Conservation (phyloP, 2,888 invertebrate species). For the Laothoe populi region DNA sequence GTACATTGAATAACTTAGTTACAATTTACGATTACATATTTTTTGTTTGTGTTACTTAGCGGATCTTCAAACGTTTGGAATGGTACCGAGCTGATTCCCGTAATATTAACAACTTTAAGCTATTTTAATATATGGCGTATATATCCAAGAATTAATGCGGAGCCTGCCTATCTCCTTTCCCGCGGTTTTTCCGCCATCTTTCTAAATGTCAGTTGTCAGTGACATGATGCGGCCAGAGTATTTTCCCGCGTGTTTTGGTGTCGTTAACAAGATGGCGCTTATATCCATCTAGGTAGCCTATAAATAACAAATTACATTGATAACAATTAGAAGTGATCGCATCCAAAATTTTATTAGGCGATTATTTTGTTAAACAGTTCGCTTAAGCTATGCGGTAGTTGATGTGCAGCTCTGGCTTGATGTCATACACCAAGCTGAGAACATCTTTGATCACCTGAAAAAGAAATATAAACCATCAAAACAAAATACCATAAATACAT, state of each 20-base stretch:
- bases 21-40: slow-evolving; percentile 63
- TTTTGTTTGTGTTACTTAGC: slow-evolving; percentile 53
- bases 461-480: slow-evolving; percentile 5
- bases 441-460: slow-evolving; percentile 91
- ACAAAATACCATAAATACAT: neutral
- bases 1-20: slow-evolving; percentile 70
- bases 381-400: slow-evolving; percentile 88
- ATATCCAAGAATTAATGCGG: slow-evolving; percentile 5
- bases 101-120: slow-evolving; percentile 36
- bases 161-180: neutral
- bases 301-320: slow-evolving; percentile 28
- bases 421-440: slow-evolving; percentile 94
- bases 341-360: slow-evolving; percentile 26
- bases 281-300: slow-evolving; percentile 26
- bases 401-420: slow-evolving; percentile 96
- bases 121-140: slow-evolving; percentile 27
- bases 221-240: slow-evolving; percentile 12
- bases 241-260: slow-evolving; percentile 23
- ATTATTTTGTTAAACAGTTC: slow-evolving; percentile 34
- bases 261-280: slow-evolving; percentile 25
- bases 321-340: slow-evolving; percentile 24
- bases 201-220: neutral
- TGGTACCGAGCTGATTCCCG: slow-evolving; percentile 78
- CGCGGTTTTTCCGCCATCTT: slow-evolving; percentile 9
- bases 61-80: slow-evolving; percentile 73